Evolutionary conservation across 1,140 invertebrate genomes (phyloP), one percentile per base, ranked within the genome.

Genomic region (Oncopodura yosiiana): DNA sequence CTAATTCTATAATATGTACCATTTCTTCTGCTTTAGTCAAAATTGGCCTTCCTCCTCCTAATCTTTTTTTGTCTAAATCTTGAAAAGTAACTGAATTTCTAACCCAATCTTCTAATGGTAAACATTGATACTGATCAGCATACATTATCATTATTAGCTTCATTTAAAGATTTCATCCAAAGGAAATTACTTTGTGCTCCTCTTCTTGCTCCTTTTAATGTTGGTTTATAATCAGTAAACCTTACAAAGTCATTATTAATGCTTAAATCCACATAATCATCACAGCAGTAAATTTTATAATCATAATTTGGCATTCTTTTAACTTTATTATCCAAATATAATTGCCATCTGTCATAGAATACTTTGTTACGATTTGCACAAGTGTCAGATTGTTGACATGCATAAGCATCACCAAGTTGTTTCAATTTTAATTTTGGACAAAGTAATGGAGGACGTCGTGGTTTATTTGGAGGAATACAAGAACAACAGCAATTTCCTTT

Each of bases 321-420:
- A 6, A 34, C 6, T 12, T 9, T 3, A 23, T 46, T 34, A 32
- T 59, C 56, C 37, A 59, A 12, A 34, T 52, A 45, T 23, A n/a
- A 3, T 42, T 59, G 56, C 56, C 56, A 59, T 21, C 51, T 45
- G 8, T 49, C 44, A 14, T 60, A 54, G 27, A 53, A 54, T 16
- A 34, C 23, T 29, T 19, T 38, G 26, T 29, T 49, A 8, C 52
- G 38, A 21, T 53, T 48, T 26, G 45, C 37, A 30, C 56, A 59
- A 23, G 32, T 45, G 2, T 27, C n/a, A 9, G 56, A 53, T 29
- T 49, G 44, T 14, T 32, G n/a, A 27, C 57, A 60, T 19, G 32
- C 24, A 27, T 55, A 60, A 23, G 52, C 54, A 38, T 54, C 43
- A 5, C 12, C 45, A 2, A 54, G 27, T 24, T 60, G 52, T 11